Evolutionary conservation across 2,888 invertebrate genomes (phyloP).

Genomic region (Vandiemenella viatica): DNA sequence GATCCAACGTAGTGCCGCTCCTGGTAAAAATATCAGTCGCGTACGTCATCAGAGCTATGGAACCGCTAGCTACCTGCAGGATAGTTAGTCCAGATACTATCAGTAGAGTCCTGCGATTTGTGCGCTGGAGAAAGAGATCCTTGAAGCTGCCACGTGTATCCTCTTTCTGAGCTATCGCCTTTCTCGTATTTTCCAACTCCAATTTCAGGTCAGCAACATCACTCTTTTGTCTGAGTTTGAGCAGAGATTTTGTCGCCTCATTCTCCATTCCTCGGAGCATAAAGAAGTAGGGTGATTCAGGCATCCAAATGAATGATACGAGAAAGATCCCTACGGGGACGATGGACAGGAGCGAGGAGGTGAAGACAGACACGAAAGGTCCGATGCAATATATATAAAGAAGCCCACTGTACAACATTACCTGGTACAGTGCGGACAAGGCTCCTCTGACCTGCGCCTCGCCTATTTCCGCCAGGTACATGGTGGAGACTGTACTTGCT

Average conservation of each 20-base stretch:
- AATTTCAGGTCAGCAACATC: no score
- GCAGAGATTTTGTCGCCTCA: conserved; percentile 29
- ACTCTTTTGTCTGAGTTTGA: conserved; percentile 22
- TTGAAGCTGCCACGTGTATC: no score
- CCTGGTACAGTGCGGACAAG: conserved; percentile 36
- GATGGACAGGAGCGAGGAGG: conserved; percentile 35
- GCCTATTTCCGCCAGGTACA: conserved; percentile 46
- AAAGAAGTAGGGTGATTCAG: conserved; percentile 43
- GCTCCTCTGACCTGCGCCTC: conserved; percentile 42
- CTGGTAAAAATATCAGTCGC: no score
- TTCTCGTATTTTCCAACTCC: no score
- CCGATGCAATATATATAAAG: conserved; percentile 36
- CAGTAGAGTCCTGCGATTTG: no score
- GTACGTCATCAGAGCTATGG: no score
- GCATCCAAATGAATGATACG: conserved; percentile 33
- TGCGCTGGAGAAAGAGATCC: no score
- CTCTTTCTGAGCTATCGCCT: no score
- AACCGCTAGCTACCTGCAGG: no score
- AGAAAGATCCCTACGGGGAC: conserved; percentile 33
- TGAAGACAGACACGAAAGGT: conserved; percentile 32
- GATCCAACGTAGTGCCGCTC: no score
- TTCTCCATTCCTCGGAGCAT: conserved; percentile 29
- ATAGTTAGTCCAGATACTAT: no score
- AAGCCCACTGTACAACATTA: conserved; percentile 30
- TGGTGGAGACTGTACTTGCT: no score